Base-by-base conservation (phyloP, 2,113 vertebrate genomes). In the Scomber scombrus region DNA sequence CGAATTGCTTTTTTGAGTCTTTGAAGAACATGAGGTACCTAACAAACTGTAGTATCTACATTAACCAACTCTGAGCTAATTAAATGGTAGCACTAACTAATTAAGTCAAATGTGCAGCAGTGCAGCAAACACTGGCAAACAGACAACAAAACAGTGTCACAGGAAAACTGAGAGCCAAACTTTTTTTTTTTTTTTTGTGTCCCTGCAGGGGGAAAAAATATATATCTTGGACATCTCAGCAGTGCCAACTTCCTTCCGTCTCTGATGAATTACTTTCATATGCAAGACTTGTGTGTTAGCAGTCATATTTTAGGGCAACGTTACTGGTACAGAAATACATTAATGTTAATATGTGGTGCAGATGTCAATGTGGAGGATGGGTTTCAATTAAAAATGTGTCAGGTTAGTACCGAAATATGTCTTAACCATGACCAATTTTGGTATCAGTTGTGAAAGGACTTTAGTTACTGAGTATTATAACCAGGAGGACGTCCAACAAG, bases 21-120 rank as follows among this genome's bases (percentile, higher is more conserved):
- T 90, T 90, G 91, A 90, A 89, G 77, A 89, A 89, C 84, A 86
- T 81, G 83, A 87, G 74, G 63, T 26, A 69, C 19, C 54, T 31
- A 16, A 69, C 74, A 68, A 63, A 61, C 56, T 67, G 56, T 62
- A 43, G 67, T 67, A 52, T 26, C 78, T 63, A 67, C 46, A 51
- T 40, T 16, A 80, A 67, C 34, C 70, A 58, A 58, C 71, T 49
- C 71, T 15, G 57, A 80, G 76, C 81, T 83, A 75, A 87, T 81
- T 83, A 90, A 67, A 43, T n/a, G 23, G 19, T 13, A 72, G 58
- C 63, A 8, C 47, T 43, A 45, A 62, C 74, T 75, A 54, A 82
- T 87, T 68, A 80, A 57, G 56, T 18, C 46, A 19, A 11, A 19
- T 29, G 66, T 71, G 54, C 15, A 23, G 46, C 8, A 31, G n/a